These are phyloP conservation scores for Lepidurus packardi DNA, from an alignment of 1,140 invertebrate species.

Conservation along the genomic window DNA sequence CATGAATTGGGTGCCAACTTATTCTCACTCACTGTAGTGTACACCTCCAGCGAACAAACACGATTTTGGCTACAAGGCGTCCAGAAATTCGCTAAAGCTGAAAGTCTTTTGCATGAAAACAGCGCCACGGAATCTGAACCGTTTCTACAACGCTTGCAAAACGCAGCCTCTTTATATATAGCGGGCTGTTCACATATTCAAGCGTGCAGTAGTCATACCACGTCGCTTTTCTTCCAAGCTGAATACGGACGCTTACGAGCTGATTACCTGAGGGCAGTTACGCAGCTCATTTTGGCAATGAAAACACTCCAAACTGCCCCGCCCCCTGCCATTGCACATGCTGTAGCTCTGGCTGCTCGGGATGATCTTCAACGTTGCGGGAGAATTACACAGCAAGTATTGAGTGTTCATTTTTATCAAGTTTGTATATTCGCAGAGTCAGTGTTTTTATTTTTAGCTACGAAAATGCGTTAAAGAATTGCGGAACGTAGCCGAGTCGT, in stretches of 20 bases:
- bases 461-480: slow-evolving; percentile 71
- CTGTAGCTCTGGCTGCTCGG: slow-evolving; percentile 66
- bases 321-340: slow-evolving; percentile 81
- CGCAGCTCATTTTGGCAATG: slow-evolving; percentile 68
- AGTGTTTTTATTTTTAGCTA: slow-evolving; percentile 50
- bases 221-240: slow-evolving; percentile 66
- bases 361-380: slow-evolving; percentile 78
- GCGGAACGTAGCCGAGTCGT: slow-evolving; percentile 64
- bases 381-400: slow-evolving; percentile 65
- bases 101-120: slow-evolving; percentile 42
- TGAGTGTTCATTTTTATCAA: slow-evolving; percentile 28
- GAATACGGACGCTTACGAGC: slow-evolving; percentile 68
- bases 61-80: slow-evolving; percentile 84
- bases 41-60: slow-evolving; percentile 80
- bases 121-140: slow-evolving; percentile 26
- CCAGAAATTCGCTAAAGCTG: slow-evolving; percentile 46
- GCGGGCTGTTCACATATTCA: slow-evolving; percentile 37
- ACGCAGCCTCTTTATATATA: slow-evolving; percentile 44
- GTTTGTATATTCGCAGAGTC: not conserved
- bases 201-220: slow-evolving; percentile 55
- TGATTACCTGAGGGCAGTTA: slow-evolving; percentile 68
- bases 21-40: slow-evolving; percentile 59
- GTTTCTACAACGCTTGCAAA: slow-evolving; percentile 39
- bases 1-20: slow-evolving; percentile 64
- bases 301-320: slow-evolving; percentile 80